Percentiles rank a stretch among this genome's conserved stretches.
Conservation (phyloP, 2,797 vertebrate species). For the Triplophysa yarkandensis region DNA sequence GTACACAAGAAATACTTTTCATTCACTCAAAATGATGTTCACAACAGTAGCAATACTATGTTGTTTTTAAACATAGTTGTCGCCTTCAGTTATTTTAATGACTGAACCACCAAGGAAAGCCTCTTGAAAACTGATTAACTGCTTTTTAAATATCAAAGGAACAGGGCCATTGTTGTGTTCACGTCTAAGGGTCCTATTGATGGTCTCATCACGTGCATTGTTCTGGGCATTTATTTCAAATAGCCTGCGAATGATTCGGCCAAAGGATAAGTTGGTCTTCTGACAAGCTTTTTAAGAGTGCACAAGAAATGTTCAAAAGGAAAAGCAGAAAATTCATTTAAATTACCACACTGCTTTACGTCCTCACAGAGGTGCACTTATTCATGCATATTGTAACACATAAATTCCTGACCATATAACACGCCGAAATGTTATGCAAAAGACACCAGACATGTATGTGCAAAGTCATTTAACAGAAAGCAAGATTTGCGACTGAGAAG, state of each 20-base stretch:
- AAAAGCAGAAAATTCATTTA: not conserved
- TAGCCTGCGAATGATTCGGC: no score
- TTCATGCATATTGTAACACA: slow-evolving; percentile 1
- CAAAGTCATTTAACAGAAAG: not conserved
- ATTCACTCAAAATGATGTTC: not conserved
- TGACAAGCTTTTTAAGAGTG: no score
- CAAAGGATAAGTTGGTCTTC: no score
- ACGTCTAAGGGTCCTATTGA: no score
- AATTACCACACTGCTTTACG: not conserved
- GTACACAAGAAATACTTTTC: not conserved
- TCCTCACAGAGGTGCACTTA: slow-evolving; percentile 2
- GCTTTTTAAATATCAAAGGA: not conserved
- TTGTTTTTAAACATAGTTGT: not conserved
- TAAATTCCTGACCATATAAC: slow-evolving; percentile 2
- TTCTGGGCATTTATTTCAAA: no score
- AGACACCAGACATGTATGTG: slow-evolving; percentile 3
- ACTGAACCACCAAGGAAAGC: not conserved
- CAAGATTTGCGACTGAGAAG: not conserved
- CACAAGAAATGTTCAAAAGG: no score
- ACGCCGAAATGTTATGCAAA: slow-evolving; percentile 1
- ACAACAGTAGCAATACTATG: not conserved
- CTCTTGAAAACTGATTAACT: not conserved
- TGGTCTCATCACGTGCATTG: no score
- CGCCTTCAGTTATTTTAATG: not conserved
- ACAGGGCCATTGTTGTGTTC: no score